Conservation (phyloP, 2,797 vertebrate species). For the Cichlasoma orientale region DNA sequence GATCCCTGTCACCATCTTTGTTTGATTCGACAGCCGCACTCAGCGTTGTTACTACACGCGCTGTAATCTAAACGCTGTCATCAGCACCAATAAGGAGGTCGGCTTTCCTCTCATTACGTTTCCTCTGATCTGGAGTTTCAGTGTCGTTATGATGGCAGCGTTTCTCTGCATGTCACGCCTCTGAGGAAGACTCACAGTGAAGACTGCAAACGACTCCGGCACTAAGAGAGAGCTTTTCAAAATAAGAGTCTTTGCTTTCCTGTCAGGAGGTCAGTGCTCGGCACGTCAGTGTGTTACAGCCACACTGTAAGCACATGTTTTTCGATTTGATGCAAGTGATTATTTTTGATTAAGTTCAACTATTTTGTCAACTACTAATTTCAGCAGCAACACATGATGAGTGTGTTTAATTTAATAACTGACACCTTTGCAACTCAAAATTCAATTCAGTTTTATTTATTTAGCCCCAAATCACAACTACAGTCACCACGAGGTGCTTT, state of each 20-base stretch:
- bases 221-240: neutral
- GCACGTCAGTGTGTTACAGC: too few relatives aligned
- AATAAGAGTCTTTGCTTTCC: neutral
- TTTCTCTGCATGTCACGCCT: neutral
- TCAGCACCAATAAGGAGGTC: neutral
- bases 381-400: too few relatives aligned
- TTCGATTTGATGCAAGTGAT: fast-evolving
- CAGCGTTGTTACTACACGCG: neutral
- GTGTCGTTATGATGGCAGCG: neutral
- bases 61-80: neutral
- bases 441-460: too few relatives aligned
- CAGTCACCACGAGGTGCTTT: too few relatives aligned
- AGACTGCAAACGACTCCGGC: neutral
- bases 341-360: neutral
- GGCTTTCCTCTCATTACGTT: neutral
- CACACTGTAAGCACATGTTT: neutral
- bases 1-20: neutral
- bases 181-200: neutral
- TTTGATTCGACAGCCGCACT: neutral
- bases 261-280: neutral
- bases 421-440: too few relatives aligned
- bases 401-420: too few relatives aligned
- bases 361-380: neutral
- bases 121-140: neutral
- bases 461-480: too few relatives aligned